Conservation (phyloP, 2,888 invertebrate species). For the Volucella zonaria region DNA sequence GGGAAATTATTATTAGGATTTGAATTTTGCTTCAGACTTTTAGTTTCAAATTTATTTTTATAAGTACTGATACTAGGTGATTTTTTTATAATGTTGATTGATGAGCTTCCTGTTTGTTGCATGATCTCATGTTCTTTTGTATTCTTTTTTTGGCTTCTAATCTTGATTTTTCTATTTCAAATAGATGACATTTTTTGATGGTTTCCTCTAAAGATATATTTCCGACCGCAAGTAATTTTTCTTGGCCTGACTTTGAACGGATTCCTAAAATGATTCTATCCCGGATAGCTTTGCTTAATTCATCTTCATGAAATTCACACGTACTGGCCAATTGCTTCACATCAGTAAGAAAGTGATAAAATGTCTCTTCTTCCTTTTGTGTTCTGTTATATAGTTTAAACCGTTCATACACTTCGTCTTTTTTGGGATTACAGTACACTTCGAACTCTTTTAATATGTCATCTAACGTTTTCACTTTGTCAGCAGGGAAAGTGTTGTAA, state of each 20-base stretch:
- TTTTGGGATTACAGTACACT: slow-evolving; percentile 11
- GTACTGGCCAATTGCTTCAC: slow-evolving; percentile 17
- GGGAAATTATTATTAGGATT: slow-evolving; percentile 8
- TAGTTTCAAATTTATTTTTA: slow-evolving; percentile 22
- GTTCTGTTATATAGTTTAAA: slow-evolving; percentile 13
- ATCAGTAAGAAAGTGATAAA: slow-evolving; percentile 25
- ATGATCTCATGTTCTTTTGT: background rate
- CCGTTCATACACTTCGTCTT: slow-evolving; percentile 21
- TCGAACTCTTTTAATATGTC: slow-evolving; percentile 14
- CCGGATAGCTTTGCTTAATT: slow-evolving; percentile 4
- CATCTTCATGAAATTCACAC: slow-evolving; percentile 18
- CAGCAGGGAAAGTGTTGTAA: background rate
- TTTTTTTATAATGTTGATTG: slow-evolving; percentile 24
- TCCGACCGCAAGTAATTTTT: no score
- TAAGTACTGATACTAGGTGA: slow-evolving; percentile 5
- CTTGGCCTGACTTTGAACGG: background rate
- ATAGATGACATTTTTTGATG: no score
- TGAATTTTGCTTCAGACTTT: slow-evolving; percentile 8
- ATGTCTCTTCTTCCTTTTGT: slow-evolving; percentile 25
- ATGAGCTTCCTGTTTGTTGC: slow-evolving; percentile 1
- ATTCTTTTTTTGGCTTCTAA: no score
- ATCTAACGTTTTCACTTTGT: background rate
- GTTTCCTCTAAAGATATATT: no score
- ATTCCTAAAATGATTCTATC: slow-evolving; percentile 28
- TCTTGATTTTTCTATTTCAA: no score